A percentile compares a stretch with the other conserved stretches of the same genome.
These are phyloP conservation scores for Acridotheres tristis DNA, from an alignment of 2,797 vertebrate genomes.

Conservation along the genomic window DNA sequence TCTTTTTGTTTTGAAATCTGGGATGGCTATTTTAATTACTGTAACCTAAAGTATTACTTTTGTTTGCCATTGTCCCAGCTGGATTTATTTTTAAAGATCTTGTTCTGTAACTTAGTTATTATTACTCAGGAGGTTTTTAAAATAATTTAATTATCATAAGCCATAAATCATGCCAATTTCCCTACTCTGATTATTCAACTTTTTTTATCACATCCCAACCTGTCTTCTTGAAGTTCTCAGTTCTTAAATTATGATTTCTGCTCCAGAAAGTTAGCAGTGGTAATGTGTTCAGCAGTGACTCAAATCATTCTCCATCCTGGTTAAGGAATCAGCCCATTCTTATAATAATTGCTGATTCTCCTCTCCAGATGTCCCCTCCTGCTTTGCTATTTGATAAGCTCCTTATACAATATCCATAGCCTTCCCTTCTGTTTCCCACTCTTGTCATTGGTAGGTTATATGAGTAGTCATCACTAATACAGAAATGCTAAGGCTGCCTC, in stretches of 20 bases:
- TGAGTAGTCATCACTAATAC: not conserved
- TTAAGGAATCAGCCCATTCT: not conserved
- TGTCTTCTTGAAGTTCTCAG: not conserved
- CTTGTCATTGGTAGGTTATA: not conserved
- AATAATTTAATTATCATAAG: not conserved
- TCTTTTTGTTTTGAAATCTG: not conserved
- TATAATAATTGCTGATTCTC: not conserved
- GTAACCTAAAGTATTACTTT: not conserved
- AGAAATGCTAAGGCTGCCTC: not conserved
- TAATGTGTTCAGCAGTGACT: not conserved
- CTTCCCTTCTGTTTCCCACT: not conserved
- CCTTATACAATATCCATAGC: not conserved
- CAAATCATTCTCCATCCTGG: not conserved
- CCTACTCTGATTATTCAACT: not conserved
- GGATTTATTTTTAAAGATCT: not conserved
- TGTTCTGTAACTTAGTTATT: not conserved
- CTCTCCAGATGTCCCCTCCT: not conserved
- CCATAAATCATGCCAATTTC: not conserved
- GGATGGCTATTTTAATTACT: not conserved
- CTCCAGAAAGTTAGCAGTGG: not conserved
- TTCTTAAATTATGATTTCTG: not conserved
- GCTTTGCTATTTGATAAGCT: not conserved
- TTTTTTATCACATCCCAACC: not conserved
- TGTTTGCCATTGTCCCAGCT: not conserved
- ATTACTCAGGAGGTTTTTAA: not conserved